Conservation (phyloP, 53 echinoderm and acorn worm genomes). For the Zoroaster sp. region DNA sequence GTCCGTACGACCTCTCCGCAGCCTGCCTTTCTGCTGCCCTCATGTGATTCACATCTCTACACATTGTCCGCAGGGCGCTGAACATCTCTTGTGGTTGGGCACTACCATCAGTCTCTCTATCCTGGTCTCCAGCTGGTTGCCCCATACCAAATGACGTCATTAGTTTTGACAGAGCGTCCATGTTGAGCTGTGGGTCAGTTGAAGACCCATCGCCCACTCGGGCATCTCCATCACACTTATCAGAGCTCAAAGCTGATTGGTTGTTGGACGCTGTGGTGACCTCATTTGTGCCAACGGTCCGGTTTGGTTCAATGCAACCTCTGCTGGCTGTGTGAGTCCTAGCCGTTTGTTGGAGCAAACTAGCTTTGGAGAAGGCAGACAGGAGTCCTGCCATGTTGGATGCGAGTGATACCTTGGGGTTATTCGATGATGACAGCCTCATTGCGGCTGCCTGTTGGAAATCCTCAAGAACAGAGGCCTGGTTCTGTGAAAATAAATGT, state of each 20-base stretch:
- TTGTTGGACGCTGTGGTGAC: background rate
- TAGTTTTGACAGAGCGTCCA: constrained; percentile 15
- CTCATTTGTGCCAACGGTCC: background rate
- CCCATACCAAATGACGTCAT: constrained; percentile 21
- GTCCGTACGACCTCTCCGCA: constrained; percentile 1
- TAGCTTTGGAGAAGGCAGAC: constrained; percentile 52
- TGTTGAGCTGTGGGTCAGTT: background rate
- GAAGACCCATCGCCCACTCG: background rate
- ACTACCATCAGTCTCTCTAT: background rate
- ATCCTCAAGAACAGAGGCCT: constrained; percentile 68
- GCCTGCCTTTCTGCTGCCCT: constrained; percentile 52
- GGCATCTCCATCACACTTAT: background rate
- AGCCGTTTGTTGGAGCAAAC: background rate
- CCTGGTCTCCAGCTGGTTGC: background rate
- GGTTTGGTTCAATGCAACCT: background rate
- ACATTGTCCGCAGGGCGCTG: constrained; percentile 69
- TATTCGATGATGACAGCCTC: constrained; percentile 9
- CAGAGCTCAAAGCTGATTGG: background rate
- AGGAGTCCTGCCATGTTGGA: constrained; percentile 61
- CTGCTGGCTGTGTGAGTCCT: background rate
- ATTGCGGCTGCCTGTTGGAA: constrained; percentile 66
- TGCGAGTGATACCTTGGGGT: constrained; percentile 41
- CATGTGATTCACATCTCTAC: constrained; percentile 74
- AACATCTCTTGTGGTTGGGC: constrained; percentile 42
- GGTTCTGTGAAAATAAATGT: too few species aligned